These are phyloP conservation scores for Steinernema feltiae DNA, from an alignment of 1,140 invertebrate genomes.

Conservation along the genomic window DNA sequence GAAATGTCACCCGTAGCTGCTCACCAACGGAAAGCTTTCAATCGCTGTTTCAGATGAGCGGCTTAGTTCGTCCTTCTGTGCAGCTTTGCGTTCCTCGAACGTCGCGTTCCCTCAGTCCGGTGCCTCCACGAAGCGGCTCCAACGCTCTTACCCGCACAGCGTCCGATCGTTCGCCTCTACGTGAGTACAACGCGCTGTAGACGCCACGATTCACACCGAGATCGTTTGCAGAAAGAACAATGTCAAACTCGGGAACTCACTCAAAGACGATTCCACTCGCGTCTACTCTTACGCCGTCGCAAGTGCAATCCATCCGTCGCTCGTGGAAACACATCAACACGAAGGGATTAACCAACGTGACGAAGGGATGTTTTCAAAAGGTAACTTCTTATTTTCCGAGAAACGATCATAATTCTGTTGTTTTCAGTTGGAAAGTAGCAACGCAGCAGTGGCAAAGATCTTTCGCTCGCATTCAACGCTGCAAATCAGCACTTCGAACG, in stretches of 20 bases:
- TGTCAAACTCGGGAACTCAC: not conserved
- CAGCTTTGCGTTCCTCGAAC: slow-evolving; percentile 2
- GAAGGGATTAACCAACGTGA: not conserved
- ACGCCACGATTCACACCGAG: no score
- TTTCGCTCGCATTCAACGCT: not conserved
- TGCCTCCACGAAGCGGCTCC: not conserved
- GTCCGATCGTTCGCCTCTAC: not conserved
- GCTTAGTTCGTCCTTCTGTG: not conserved
- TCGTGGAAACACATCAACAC: slow-evolving; percentile 12
- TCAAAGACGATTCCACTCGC: not conserved
- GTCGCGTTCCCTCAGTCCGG: not conserved
- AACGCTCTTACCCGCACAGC: not conserved
- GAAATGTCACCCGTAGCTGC: not conserved
- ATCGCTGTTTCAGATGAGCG: not conserved
- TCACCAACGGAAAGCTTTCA: not conserved
- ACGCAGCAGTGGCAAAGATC: not conserved
- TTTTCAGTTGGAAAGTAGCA: not conserved
- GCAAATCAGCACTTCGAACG: not conserved
- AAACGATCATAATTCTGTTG: not conserved
- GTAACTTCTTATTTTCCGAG: not conserved
- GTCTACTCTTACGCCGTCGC: not conserved
- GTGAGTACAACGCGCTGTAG: not conserved
- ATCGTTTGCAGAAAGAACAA: not conserved
- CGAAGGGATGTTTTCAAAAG: slow-evolving; percentile 1
- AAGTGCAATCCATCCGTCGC: not conserved